A percentile compares a stretch with the other conserved stretches of the same genome.
Evolutionary conservation across 2,888 invertebrate genomes (phyloP).

Genomic region (Philonicus albiceps): DNA sequence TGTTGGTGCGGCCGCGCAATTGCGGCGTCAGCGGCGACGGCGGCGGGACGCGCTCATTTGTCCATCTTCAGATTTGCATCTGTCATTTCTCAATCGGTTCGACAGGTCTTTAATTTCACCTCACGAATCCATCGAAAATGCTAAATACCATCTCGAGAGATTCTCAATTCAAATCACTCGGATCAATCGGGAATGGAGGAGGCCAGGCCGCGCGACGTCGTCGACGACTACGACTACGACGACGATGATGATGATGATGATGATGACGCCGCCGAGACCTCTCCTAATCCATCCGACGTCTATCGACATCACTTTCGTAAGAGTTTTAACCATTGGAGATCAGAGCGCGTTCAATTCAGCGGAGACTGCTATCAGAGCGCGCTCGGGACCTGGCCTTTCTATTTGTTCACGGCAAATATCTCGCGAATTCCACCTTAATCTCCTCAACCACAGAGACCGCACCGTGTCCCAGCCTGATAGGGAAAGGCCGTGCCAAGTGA

Average conservation of each 20-base stretch:
- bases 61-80: constrained; percentile 38
- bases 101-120: constrained; percentile 40
- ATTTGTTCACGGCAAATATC: constrained; percentile 47
- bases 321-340: constrained; percentile 40
- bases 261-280: constrained; percentile 29
- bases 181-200: background rate
- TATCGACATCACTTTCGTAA: constrained; percentile 35
- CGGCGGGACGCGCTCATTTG: background rate
- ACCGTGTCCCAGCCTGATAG: constrained; percentile 10
- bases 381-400: constrained; percentile 45
- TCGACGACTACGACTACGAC: background rate
- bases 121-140: constrained; percentile 39
- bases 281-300: constrained; percentile 37
- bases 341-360: background rate
- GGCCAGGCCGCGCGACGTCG: background rate
- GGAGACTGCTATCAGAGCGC: constrained; percentile 14
- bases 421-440: constrained; percentile 47
- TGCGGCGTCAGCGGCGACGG: too few species aligned
- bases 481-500: constrained; percentile 35
- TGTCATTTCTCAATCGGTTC: constrained; percentile 37
- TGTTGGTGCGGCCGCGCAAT: background rate
- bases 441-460: constrained; percentile 43
- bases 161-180: constrained; percentile 35
- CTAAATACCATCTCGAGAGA: constrained; percentile 33
- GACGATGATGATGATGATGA: background rate